Base-by-base conservation (phyloP, 1,140 invertebrate species). In the Matsumurasca onukii region DNA sequence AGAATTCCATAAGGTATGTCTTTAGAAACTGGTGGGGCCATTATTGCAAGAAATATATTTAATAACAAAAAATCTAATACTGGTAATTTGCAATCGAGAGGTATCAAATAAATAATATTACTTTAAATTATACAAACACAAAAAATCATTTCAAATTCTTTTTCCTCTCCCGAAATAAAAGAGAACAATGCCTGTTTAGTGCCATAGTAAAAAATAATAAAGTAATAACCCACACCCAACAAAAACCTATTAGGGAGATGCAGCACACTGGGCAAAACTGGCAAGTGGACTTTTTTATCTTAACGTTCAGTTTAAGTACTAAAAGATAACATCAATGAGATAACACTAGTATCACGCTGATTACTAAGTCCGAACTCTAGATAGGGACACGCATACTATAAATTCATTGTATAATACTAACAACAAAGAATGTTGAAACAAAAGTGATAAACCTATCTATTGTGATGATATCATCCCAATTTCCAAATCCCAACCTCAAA, bases 1-100 rank as follows among this genome's bases (percentile, higher is more conserved):
- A 77, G 79, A 0, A 87, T 72, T 24, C 86, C 87, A 62, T 83
- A 76, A 25, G 86, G 87, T 30, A 84, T 78, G 68, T 88, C 84
- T 49, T 34, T 52, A 52, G 9, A 24, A 31, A 31, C 3, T 66
- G 45, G 34, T 24, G 31, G 22, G 24, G 24, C 39, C 34, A 45
- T 65, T 25, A 48, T 29, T 29, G 15, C 20, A 12, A 52, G 30
- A 13, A 22, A 59, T 12, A 27, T 27, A 52, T 22, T 52, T 12
- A 27, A 59, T 25, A 2, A 5, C 15, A 27, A 29, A 22, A 51
- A 59, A 59, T 59, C 15, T 5, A 59, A 22, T 27, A 5, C 3
- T 59, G 13, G 2, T 27, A 59, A 25, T 5, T 5, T 29, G n/a
- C 25, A 27, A 59, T 29, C 12, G 24, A 22, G 15, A 13, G 12